Base-by-base conservation (phyloP, 2,797 vertebrate genomes). In the Aulostomus chinensis region DNA sequence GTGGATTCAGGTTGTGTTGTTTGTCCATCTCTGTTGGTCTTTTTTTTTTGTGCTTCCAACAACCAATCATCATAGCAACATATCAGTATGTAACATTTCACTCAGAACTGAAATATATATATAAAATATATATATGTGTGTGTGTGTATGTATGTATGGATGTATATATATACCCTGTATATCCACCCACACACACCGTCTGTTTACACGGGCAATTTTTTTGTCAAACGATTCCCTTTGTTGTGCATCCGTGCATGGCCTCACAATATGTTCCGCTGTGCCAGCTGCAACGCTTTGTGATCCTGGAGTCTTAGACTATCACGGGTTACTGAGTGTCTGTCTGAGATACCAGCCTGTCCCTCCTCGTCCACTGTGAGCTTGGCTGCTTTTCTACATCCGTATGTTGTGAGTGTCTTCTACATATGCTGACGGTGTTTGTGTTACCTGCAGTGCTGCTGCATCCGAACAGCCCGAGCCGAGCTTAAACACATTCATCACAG, bases 401-500 rank as follows among this genome's bases (percentile, higher is more conserved):
- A 47, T 31, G 31, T 36, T 26, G 48, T n/a, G 30, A 50, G 37
- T 8, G 50, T 48, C n/a, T n/a, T n/a, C 40, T 53, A 60, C 66
- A 61, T 57, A 41, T 73, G 80, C 75, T 74, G 76, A 87, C 73
- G 46, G 47, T 74, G 53, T 80, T 69, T 71, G 59, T 54, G 66
- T 52, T 58, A 80, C 76, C 85, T 76, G 75, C 72, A 16, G 72
- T 15, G 58, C 52, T 13, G 42, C 24, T 34, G 30, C 58, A 14
- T 65, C 60, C 55, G 42, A 40, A 54, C 73, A 70, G 63, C 67
- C 50, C 35, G 12, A 67, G 54, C 49, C 2, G 0, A 53, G 62
- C 67, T 63, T 59, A 67, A 76, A 76, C 50, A 39, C 78, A 89
- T 89, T 86, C 76, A 87, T 86, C 86, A 85, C 82, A 76, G 71